Evolutionary conservation across 2,888 invertebrate species (phyloP), one percentile per base, ranked within the genome.

Genomic region (Parnassius smintheus): DNA sequence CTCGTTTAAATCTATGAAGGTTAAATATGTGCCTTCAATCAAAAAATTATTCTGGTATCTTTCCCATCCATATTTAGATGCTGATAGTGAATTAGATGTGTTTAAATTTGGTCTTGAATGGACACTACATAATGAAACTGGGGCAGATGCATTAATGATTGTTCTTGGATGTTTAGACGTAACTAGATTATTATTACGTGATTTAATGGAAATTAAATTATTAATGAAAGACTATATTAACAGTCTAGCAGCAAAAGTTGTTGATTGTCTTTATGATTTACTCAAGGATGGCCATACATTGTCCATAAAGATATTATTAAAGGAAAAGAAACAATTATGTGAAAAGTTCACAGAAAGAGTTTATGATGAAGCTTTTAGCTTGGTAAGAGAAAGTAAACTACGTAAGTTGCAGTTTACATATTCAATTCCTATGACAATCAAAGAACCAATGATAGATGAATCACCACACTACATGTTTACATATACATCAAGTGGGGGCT

Each of bases 51-150:
- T 78, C 49, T 91, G 91, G 90, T 91, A 90, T 63, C 74, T 91
- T 11, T 89, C 90, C 22, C 88, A 91, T 65, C 82, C 88, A 55
- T 81, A 83, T 68, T 75, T 91, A 64, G 75, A 86, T 65, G 65
- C 75, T 1, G 69, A 74, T 2, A 78, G 67, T 68, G 91, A 91
- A 72, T 66, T 83, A 54, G 73, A 81, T 56, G 85, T 88, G 0
- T 91, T 88, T 60, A 77, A 80, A 68, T 90, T 91, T 78, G 91
- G 91, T 12, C 66, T 79, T n/a, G 57, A 83, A 41, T 91, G 91
- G 91, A 72, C 86, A 12, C 60, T 70, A 22, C 69, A 69, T 7
- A 71, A 74, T 49, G 77, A 82, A 62, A 76, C 77, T 22, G 82
- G 82, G 3, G 78, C 82, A 4, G 85, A 88, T 71, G 78, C 82